These are phyloP conservation scores for Solenopsis invicta DNA, from an alignment of 1,140 invertebrate genomes.

Conservation along the genomic window DNA sequence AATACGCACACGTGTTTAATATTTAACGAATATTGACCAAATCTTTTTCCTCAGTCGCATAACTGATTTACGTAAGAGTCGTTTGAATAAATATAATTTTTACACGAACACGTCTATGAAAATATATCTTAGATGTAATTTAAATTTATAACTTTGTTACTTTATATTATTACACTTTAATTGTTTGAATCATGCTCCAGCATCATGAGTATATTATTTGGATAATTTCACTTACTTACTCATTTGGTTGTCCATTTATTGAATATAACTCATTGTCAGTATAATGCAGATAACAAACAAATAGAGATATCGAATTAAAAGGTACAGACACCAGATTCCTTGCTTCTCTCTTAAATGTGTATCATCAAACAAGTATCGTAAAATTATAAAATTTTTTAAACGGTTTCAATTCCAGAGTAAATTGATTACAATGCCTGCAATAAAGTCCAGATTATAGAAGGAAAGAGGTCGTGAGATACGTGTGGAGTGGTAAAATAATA, in stretches of 20 bases:
- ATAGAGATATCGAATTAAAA: background rate
- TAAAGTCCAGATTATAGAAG: background rate
- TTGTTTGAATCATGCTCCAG: background rate
- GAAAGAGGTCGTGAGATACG: too few species aligned
- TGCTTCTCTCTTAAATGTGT: background rate
- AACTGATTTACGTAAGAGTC: background rate
- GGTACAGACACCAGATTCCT: background rate
- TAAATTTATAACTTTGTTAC: background rate
- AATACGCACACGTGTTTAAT: conserved; percentile 7
- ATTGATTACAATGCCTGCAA: background rate
- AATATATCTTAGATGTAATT: background rate
- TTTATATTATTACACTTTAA: background rate
- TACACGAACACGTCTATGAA: background rate
- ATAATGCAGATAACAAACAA: background rate
- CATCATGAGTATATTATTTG: background rate
- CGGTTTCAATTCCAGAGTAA: background rate
- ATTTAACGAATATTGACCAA: conserved; percentile 13
- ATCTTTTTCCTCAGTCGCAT: background rate
- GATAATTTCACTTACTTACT: background rate
- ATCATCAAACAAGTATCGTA: background rate
- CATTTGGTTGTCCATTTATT: background rate
- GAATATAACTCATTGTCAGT: background rate
- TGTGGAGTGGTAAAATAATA: too few species aligned
- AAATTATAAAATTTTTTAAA: background rate
- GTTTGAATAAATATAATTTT: background rate